phyloP scores from a whole-genome alignment of 2,113 vertebrate species.

The Microcebus ravelobensis region DNA sequence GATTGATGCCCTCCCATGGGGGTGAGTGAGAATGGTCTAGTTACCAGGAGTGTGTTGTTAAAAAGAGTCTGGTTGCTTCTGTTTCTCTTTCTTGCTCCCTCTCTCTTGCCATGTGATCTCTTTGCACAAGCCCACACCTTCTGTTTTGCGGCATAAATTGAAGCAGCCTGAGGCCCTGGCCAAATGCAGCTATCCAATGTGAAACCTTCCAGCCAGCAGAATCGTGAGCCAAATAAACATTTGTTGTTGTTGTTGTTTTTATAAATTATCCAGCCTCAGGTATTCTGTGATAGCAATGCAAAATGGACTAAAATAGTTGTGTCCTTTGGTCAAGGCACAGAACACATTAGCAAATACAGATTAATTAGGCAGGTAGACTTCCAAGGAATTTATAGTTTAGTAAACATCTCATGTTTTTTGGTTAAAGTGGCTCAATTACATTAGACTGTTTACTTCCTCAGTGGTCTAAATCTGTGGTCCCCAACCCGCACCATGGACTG shows the following conservation, averaged over 20 bases:
- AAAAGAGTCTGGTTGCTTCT: not conserved
- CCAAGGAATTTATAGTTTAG: not conserved
- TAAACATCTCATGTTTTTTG: not conserved
- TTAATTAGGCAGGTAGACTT: not conserved
- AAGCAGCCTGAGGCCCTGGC: not conserved
- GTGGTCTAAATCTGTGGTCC: not conserved
- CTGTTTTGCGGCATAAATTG: not conserved
- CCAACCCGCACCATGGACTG: too few relatives aligned
- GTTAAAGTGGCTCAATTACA: not conserved
- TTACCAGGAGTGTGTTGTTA: not conserved
- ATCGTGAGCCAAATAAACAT: not conserved
- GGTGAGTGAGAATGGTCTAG: not conserved
- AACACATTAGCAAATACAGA: conserved; percentile 19
- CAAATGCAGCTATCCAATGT: not conserved
- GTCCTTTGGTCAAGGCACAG: not conserved
- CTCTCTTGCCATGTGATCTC: not conserved
- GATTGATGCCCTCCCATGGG: not conserved
- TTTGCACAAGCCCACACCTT: not conserved
- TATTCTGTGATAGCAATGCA: not conserved
- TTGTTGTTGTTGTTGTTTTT: not conserved
- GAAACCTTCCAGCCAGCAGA: not conserved
- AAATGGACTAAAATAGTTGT: not conserved
- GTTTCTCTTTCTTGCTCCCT: not conserved
- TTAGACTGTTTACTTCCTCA: not conserved
- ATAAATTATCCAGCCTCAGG: not conserved